Evolutionary conservation across 2,797 vertebrate species (phyloP), one percentile per base, ranked within the genome.

Genomic region (Pseudochirops corinnae): DNA sequence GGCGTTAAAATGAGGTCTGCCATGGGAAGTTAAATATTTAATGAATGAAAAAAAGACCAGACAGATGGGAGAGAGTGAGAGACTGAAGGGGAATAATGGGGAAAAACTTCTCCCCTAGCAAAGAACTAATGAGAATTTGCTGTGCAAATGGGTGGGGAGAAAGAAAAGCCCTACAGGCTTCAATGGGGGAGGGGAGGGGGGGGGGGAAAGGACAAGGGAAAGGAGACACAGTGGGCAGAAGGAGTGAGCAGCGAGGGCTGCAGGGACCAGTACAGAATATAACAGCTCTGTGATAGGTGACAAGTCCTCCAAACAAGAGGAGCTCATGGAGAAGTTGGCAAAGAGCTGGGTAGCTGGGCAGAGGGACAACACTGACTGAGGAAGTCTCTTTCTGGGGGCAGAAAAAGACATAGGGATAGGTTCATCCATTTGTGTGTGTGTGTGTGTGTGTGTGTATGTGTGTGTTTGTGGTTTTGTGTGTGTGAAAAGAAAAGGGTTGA

Each of bases 401-500:
- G 95, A 93, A 97, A 96, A 98, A 91, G 55, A 90, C 52, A 93
- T 90, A 55, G 93, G 96, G 91, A 67, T 82, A 46, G 97, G 58
- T 29, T 29, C 90, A 52, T 50, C 95, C 93, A 0, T 97, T 12
- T 74, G 24, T 87, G 60, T 33, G 31, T 67, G 12, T 62, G 58
- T 46, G 18, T 46, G 28, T 74, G n/a, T 82, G 29, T 31, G 28
- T 60, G 29, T 62, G 58, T 74, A 91, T 0, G 97, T 96, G 94
- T 52, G 52, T 52, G 52, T 52, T 4, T 52, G 52, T 52, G 52
- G 52, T 52, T 52, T 52, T n/a, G 9, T 93, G 0, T 91, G 7
- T 10, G 97, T 94, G 96, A 93, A 94, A 96, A 97, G 97, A 94
- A 98, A 98, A 98, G 94, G 62, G 94, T 46, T 92, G 94, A 96